A percentile compares a stretch with the other conserved stretches of the same genome.
Evolutionary conservation across 2,113 vertebrate genomes (phyloP).

Genomic region (Apteryx mantelli): DNA sequence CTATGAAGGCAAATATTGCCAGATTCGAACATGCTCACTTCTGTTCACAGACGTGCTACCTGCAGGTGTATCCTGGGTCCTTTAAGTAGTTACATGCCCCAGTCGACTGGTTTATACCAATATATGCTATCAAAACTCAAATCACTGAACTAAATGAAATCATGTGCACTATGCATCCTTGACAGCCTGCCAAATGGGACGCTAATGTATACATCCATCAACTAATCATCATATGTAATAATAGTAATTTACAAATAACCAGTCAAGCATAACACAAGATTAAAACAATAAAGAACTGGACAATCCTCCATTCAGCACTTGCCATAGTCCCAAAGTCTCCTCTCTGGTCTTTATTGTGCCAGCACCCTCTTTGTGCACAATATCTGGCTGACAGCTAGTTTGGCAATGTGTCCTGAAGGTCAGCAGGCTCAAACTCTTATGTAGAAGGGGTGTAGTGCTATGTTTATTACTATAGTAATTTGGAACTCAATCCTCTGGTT

Average conservation of each 20-base stretch:
- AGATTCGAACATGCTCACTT: neutral
- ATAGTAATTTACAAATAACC: conserved; percentile 1
- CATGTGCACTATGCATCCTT: neutral
- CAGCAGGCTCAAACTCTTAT: neutral
- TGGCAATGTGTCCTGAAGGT: neutral
- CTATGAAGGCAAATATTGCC: neutral
- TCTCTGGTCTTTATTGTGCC: neutral
- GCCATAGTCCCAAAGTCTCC: neutral
- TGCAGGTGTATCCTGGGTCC: neutral
- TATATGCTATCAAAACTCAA: neutral
- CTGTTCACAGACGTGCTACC: neutral
- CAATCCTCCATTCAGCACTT: neutral
- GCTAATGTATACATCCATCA: neutral
- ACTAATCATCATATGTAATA: neutral
- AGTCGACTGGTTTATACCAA: neutral
- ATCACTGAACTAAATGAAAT: neutral
- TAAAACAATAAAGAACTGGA: neutral
- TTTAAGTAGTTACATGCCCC: neutral
- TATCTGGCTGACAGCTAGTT: neutral
- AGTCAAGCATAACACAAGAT: neutral
- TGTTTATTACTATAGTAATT: neutral
- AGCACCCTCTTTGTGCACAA: neutral
- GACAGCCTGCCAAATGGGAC: neutral
- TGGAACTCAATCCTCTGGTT: neutral
- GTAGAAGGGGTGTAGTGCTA: neutral